Evolutionary conservation across 2,888 invertebrate species (phyloP), one percentile per base, ranked within the genome.

Genomic region (Escarpia spicata): DNA sequence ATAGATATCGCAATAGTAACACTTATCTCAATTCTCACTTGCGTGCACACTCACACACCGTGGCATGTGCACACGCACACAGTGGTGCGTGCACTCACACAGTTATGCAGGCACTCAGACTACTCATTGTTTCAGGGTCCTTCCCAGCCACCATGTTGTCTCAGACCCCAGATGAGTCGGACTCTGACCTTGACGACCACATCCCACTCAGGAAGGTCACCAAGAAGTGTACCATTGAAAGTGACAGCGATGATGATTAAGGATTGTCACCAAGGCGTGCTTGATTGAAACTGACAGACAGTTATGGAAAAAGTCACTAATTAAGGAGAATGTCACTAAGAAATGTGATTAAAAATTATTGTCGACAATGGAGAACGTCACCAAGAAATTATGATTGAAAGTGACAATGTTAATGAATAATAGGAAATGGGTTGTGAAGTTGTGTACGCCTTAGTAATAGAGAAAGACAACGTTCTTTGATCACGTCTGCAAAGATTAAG

Each of bases 71-170:
- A 52, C 92, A 90, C 90, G 12, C 92, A 90, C 92, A 92, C 92
- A 43, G n/a, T n/a, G n/a, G n/a, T 91, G 37, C 43, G 9, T 37
- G 44, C 60, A 52, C 92, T 44, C 90, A 92, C 92, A 45, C 92
- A 91, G 52, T 92, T 92, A 26, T 92, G 26, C 91, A 43, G 60
- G 26, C 93, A 92, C 60, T 90, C 3, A 92, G 92, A 31, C n/a
- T 3, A 6, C 15, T 26, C 26, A 26, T 75, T 75, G n/a, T 93
- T 58, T 43, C 92, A 95, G 96, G 94, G 37, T 94, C 95, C 8
- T 96, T 96, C 92, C 96, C 96, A 15, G 96, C 96, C 45, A 96
- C 96, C 1, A 45, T 95, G 93, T 94, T 95, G 52, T 95, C 95
- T 15, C 95, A 95, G 92, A 93, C 93, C 26, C 90, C 90, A 26